phyloP scores from a whole-genome alignment of 1,140 invertebrate genomes.

The Maconellicoccus hirsutus region DNA sequence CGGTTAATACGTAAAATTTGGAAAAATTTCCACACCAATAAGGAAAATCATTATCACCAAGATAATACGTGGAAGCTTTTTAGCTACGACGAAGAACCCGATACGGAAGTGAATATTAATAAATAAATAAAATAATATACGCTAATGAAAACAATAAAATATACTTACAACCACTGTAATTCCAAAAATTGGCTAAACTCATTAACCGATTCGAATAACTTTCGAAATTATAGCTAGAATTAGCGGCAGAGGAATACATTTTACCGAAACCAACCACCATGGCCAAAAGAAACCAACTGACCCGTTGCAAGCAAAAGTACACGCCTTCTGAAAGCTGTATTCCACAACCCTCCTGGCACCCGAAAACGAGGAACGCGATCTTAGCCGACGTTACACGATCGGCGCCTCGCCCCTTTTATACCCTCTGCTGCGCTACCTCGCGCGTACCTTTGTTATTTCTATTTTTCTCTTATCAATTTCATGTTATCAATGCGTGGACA shows the following conservation, averaged over 20 bases:
- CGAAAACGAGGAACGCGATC: neutral
- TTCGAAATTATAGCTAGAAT: neutral
- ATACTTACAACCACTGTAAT: neutral
- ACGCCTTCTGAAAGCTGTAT: constrained; percentile 5
- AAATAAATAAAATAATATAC: too few species aligned
- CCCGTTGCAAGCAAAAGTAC: constrained; percentile 11
- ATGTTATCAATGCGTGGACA: neutral
- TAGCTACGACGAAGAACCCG: too few species aligned
- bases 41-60: too few species aligned
- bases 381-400: neutral
- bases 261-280: constrained; percentile 16
- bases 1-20: too few species aligned
- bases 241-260: constrained; percentile 12
- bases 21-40: too few species aligned
- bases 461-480: constrained; percentile 4
- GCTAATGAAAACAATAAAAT: neutral
- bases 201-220: constrained; percentile 14
- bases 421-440: neutral
- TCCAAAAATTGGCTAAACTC: constrained; percentile 11
- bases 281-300: constrained; percentile 17
- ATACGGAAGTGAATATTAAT: too few species aligned
- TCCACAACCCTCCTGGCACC: neutral
- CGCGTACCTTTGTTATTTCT: neutral
- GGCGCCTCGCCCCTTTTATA: constrained; percentile 19
- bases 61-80: too few species aligned